Percentiles rank a stretch among this genome's conserved stretches.
phyloP scores from a whole-genome alignment of 2,113 vertebrate species.

The Hippopotamus amphibius region DNA sequence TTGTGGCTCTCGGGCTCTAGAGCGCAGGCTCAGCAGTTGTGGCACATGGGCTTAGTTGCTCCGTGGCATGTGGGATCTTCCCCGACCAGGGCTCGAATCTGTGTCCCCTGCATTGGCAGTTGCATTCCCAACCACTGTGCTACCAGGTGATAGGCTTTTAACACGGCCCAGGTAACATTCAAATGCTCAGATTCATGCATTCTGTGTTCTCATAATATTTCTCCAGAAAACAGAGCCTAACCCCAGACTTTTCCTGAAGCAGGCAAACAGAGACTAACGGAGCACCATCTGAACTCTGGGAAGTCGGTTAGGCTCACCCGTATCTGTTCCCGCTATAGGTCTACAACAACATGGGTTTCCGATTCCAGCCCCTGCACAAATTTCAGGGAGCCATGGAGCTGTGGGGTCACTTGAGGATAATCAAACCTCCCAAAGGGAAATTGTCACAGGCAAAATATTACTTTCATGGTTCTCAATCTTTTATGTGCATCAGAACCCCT shows the following conservation, averaged over 20 bases:
- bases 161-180: slow-evolving; percentile 13
- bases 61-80: no score
- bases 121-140: no score
- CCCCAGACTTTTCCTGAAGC: background rate
- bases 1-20: no score
- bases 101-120: no score
- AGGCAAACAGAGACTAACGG: background rate
- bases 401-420: background rate
- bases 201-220: background rate
- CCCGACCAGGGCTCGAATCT: no score
- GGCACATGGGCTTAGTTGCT: no score
- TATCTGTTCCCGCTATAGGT: fast-evolving
- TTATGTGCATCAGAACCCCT: background rate
- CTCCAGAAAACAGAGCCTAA: background rate
- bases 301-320: background rate
- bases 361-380: background rate
- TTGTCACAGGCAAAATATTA: background rate
- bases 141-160: slow-evolving; percentile 24
- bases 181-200: background rate
- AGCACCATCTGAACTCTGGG: background rate
- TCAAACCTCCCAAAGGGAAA: background rate
- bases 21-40: no score
- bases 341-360: background rate
- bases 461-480: background rate
- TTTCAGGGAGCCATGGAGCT: background rate